phyloP scores from a whole-genome alignment of 2,888 invertebrate species.

The Agrotis ipsilon region DNA sequence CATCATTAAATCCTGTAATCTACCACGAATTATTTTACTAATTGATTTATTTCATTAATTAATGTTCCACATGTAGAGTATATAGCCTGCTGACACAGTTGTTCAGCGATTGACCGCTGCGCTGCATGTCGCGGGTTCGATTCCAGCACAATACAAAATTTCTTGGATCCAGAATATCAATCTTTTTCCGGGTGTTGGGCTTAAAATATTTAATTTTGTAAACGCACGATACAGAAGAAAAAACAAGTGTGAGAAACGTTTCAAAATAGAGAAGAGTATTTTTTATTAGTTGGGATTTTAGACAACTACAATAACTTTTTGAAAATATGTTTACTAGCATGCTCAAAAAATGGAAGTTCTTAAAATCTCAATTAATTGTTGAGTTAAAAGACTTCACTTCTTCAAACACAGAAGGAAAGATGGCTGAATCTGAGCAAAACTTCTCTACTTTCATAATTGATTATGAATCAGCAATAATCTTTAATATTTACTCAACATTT shows the following conservation, averaged over 20 bases:
- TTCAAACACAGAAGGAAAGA: neutral
- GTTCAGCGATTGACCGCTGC: too few relatives aligned
- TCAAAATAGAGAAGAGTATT: too few relatives aligned
- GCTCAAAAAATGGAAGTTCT: neutral
- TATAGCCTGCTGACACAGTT: neutral
- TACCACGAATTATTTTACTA: neutral
- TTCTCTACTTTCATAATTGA: neutral
- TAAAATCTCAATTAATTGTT: neutral
- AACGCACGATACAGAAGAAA: too few relatives aligned
- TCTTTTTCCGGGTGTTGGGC: too few relatives aligned
- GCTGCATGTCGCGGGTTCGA: too few relatives aligned
- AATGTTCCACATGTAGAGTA: neutral
- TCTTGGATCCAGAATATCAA: too few relatives aligned
- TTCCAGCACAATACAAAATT: neutral
- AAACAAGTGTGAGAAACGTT: too few relatives aligned
- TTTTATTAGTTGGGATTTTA: too few relatives aligned
- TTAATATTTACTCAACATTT: neutral
- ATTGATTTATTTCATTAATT: neutral
- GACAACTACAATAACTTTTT: too few relatives aligned
- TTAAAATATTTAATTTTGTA: too few relatives aligned
- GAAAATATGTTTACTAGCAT: too few relatives aligned
- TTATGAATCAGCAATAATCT: slow-evolving; percentile 1
- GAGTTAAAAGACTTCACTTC: neutral
- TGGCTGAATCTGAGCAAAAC: neutral
- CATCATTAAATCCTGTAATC: too few relatives aligned